Base-by-base conservation (phyloP, 2,888 invertebrate species). In the Spodoptera exigua region DNA sequence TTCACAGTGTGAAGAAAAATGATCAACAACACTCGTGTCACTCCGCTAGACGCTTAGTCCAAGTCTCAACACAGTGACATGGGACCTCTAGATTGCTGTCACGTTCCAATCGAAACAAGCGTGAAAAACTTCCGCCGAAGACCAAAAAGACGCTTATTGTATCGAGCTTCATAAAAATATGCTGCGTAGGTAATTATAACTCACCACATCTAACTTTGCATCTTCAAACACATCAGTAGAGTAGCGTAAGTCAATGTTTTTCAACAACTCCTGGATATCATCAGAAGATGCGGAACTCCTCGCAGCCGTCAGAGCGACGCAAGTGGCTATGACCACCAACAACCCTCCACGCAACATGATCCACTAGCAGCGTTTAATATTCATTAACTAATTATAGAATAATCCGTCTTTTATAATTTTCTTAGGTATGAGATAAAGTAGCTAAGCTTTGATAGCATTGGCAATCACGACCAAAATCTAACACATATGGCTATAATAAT, bases 141-240 rank as follows among this genome's bases (percentile, higher is more conserved):
- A 27, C 27, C 27, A 27, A 27, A 27, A n/a, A 27, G 7, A 9
- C 27, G 5, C 27, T 27, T 9, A 27, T 27, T 27, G 9, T 27
- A 27, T 27, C 27, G 27, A 7, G 0, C 9, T 27, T 9, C 27
- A 9, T 27, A 27, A 9, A 27, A 27, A 7, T 27, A 5, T 5
- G 5, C 1, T 27, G 27, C 9, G 27, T 27, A 27, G 7, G 21
- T 21, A 21, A 13, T 10, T 10, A 27, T 9, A 43, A 87, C 91
- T 87, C 69, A 93, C 93, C 80, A 87, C 89, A 65, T 87, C 88
- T 44, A 93, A 76, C 10, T 58, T 54, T 18, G 93, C 89, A 82
- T 93, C 93, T 84, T 91, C 89, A 10, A 83, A 43, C 12, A 94
- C 76, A 60, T 90, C 76, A 57, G 87, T 78, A 9, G 92, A 92